Evolutionary conservation across 1,140 invertebrate genomes (phyloP), one percentile per base, ranked within the genome.

Genomic region (Zaprionus africanus): DNA sequence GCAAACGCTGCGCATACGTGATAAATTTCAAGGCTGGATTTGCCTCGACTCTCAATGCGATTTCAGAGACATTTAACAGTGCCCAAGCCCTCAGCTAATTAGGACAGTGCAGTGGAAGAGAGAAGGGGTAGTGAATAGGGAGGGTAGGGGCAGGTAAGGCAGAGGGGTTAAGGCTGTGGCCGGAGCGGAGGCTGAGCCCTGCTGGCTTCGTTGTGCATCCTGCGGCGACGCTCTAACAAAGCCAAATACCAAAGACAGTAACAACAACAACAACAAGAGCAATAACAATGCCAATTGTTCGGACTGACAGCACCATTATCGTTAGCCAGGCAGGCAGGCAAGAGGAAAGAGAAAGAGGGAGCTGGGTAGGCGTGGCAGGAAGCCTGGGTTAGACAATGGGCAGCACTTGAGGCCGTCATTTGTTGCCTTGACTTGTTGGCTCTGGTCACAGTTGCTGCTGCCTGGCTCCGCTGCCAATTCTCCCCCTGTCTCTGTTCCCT

Each of bases 261-360:
- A 54, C 56, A 59, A 66, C 72, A 38, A 31, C 46, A 13, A 28
- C 60, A 36, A 22, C 49, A 11, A 67, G 46, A 72, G 43, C 67
- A 84, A 71, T 62, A 80, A 69, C 82, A 70, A 66, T 46, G 74
- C 64, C 82, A 87, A 80, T 88, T 77, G 72, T 87, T 65, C 68
- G 77, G 76, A 80, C 83, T 81, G 84, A 80, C 78, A 82, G 69
- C 60, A 57, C 74, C 84, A 87, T 81, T 87, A 84, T 84, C 65
- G 60, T 87, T 81, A 78, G 68, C 67, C 31, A 53, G 13, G 31
- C 28, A 53, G 59, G 6, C 5, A 36, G 22, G n/a, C 2, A 36
- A n/a, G n/a, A n/a, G 0, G 36, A 41, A 11, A 26, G 51, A 19
- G 19, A 54, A 72, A 56, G 53, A 19, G 49, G 12, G 49, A n/a